Evolutionary conservation across 2,113 vertebrate genomes (phyloP).

Genomic region (Platichthys stellatus): DNA sequence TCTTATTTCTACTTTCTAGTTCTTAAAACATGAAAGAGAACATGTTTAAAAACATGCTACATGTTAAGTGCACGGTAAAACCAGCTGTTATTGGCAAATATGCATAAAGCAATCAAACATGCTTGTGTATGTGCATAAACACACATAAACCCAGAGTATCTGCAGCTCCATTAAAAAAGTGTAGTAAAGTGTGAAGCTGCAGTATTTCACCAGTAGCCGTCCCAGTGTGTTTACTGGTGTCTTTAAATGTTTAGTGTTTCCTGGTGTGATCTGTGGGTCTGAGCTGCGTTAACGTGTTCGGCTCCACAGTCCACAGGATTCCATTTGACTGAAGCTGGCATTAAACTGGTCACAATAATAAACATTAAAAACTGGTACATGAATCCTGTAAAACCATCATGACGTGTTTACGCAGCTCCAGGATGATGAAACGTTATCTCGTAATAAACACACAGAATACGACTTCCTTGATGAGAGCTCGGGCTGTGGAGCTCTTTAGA

Average conservation of each 20-base stretch:
- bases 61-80: neutral
- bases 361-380: neutral
- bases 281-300: neutral
- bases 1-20: no score
- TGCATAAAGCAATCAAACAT: neutral
- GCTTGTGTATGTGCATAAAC: slow-evolving; percentile 6
- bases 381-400: neutral
- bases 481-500: neutral
- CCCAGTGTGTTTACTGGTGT: neutral
- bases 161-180: slow-evolving; percentile 12
- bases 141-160: slow-evolving; percentile 5
- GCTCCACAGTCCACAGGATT: neutral
- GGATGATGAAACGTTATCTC: neutral
- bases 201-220: slow-evolving; percentile 13
- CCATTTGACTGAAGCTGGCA: neutral
- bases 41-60: neutral
- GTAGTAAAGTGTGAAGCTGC: slow-evolving; percentile 19
- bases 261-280: neutral
- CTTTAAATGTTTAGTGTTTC: slow-evolving; percentile 26
- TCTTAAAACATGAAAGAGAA: no score
- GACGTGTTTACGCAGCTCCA: neutral
- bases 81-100: neutral
- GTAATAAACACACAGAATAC: neutral
- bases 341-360: neutral
- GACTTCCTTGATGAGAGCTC: neutral